These are phyloP conservation scores for Vanessa tameamea DNA, from an alignment of 1,140 invertebrate species.

Conservation along the genomic window DNA sequence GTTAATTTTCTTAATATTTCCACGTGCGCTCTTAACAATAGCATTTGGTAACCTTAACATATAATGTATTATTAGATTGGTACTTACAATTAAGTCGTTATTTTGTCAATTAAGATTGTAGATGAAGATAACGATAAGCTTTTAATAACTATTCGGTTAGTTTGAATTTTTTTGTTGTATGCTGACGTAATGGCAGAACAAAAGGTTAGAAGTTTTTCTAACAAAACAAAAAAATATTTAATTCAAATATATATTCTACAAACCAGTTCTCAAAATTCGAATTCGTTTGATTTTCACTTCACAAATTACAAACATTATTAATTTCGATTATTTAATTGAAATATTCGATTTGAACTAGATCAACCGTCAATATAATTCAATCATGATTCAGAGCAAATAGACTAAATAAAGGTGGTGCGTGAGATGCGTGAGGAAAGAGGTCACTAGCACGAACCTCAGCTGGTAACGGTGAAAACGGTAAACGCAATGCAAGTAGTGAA, in stretches of 20 bases:
- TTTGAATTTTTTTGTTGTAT: not conserved
- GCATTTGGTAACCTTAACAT: not conserved
- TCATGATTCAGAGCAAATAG: slow-evolving; percentile 2
- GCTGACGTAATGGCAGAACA: not conserved
- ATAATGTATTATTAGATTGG: not conserved
- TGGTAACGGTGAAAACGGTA: slow-evolving; percentile 12
- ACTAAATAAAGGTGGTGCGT: slow-evolving; percentile 13
- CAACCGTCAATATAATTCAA: not conserved
- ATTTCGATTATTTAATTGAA: too few relatives aligned
- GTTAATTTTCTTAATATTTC: not conserved
- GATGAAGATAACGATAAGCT: not conserved
- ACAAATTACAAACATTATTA: too few relatives aligned
- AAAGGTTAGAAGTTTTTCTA: too few relatives aligned
- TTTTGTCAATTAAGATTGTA: slow-evolving; percentile 6
- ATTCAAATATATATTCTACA: too few relatives aligned
- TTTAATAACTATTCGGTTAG: not conserved
- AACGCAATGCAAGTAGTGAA: slow-evolving; percentile 12
- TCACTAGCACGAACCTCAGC: slow-evolving; percentile 9
- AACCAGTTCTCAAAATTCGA: too few relatives aligned
- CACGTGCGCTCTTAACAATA: not conserved
- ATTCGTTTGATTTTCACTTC: too few relatives aligned
- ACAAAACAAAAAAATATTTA: too few relatives aligned
- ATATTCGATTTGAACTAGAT: not conserved
- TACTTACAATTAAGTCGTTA: not conserved
- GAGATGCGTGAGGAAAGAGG: slow-evolving; percentile 13